phyloP scores from a whole-genome alignment of 2,113 vertebrate species.

The Phoxinus phoxinus region DNA sequence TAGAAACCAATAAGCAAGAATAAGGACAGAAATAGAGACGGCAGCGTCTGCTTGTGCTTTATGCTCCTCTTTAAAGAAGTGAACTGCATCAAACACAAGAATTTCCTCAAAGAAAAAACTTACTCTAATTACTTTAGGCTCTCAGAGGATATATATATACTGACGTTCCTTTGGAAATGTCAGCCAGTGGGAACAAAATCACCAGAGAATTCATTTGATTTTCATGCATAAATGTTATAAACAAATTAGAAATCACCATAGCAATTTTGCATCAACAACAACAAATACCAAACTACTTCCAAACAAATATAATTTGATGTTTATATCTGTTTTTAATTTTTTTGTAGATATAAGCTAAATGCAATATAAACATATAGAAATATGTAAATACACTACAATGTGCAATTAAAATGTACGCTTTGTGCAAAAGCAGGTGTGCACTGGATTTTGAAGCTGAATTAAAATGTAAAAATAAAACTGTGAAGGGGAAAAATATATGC shows the following conservation, averaged over 20 bases:
- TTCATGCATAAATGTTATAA: neutral
- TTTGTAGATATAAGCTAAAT: neutral
- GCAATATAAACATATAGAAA: neutral
- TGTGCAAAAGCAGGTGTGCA: neutral
- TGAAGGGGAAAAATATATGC: neutral
- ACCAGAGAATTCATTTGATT: neutral
- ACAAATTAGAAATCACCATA: neutral
- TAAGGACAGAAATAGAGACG: neutral
- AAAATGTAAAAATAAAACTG: neutral
- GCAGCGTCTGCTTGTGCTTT: neutral
- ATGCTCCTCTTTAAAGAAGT: slow-evolving; percentile 8
- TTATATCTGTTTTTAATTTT: neutral
- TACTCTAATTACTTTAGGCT: neutral
- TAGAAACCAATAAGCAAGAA: slow-evolving; percentile 20
- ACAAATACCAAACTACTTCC: neutral
- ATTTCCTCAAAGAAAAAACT: neutral
- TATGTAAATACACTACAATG: too few species aligned
- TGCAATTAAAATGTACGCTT: neutral
- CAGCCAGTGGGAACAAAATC: neutral
- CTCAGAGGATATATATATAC: neutral
- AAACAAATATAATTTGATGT: neutral
- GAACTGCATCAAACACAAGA: neutral
- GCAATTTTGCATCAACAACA: neutral
- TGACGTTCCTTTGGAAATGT: neutral
- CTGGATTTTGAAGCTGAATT: neutral